Base-by-base conservation (phyloP, 2,888 invertebrate genomes). In the Smittia sp. region DNA sequence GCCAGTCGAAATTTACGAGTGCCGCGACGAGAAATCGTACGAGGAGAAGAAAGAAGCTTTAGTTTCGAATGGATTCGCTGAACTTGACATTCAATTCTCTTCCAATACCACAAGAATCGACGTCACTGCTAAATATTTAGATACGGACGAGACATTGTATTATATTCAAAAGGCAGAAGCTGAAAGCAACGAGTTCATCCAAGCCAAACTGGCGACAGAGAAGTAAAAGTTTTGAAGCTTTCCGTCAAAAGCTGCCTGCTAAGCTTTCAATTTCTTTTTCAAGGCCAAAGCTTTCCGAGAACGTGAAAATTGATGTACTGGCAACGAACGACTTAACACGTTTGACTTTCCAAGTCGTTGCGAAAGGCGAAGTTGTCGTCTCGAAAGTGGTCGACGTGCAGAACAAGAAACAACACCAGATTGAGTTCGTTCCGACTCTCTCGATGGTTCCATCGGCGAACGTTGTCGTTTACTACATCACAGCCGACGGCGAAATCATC, bases 391-490 rank as follows among this genome's bases (percentile, higher is more conserved):
- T 62, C 15, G 22, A 58, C 1, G 15, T 52, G 15, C 25, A 1
- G 1, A 32, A 38, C 20, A 9, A 81, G 0, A 79, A 80, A 74
- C 82, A 84, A 76, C 85, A 85, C 74, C 84, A 84, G 75, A 84
- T 89, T 76, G 86, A 87, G 58, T 89, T 94, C 77, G 82, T 86
- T 62, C 89, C 91, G 11, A 86, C 88, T 0, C 86, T 86, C 75
- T 86, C 86, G 20, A 90, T 92, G 90, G 88, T 90, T 1, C 96
- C 97, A 0, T 87, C 89, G 74, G 90, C 92, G 25, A 89, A 90
- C 77, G 84, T 97, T 63, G 84, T 93, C 69, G 91, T 93, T 1
- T 93, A 91, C 79, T 92, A 89, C 76, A 87, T 96, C 67, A 84
- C 87, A 1, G 11, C 11, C 0, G 87, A 89, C 77, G 89, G 90